These are phyloP conservation scores for Telmatochromis brachygnathus DNA, from an alignment of 2,113 vertebrate species.

Conservation along the genomic window DNA sequence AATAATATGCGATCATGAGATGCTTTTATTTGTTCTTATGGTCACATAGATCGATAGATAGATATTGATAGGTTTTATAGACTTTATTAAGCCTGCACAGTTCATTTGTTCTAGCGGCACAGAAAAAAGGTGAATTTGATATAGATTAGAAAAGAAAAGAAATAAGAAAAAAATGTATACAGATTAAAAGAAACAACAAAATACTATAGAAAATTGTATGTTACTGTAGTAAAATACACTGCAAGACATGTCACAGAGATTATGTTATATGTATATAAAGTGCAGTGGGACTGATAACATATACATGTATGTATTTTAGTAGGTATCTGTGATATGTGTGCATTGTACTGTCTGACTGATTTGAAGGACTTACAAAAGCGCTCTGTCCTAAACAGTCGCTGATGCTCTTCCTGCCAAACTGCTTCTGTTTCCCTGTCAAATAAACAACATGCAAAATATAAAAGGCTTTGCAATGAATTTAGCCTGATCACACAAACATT, in stretches of 20 bases:
- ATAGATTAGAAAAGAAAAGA: neutral
- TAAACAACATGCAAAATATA: neutral
- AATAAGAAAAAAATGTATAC: neutral
- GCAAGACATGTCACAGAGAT: neutral
- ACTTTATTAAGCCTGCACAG: neutral
- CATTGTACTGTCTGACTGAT: neutral
- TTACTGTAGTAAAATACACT: neutral
- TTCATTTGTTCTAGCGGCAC: neutral
- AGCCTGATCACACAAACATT: neutral
- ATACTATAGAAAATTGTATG: neutral
- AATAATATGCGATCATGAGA: neutral
- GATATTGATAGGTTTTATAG: neutral
- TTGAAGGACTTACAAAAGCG: rapidly evolving
- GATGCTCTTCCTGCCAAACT: neutral
- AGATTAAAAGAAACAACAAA: neutral
- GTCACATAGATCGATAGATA: neutral
- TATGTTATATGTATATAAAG: neutral
- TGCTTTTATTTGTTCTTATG: neutral
- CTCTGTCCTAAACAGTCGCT: neutral
- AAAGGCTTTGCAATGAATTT: neutral
- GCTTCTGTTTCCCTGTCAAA: neutral
- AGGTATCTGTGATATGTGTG: neutral
- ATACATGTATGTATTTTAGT: neutral
- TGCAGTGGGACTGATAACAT: neutral
- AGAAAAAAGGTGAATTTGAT: neutral